phyloP scores from a whole-genome alignment of 1,140 invertebrate genomes.

The Cherax quadricarinatus region DNA sequence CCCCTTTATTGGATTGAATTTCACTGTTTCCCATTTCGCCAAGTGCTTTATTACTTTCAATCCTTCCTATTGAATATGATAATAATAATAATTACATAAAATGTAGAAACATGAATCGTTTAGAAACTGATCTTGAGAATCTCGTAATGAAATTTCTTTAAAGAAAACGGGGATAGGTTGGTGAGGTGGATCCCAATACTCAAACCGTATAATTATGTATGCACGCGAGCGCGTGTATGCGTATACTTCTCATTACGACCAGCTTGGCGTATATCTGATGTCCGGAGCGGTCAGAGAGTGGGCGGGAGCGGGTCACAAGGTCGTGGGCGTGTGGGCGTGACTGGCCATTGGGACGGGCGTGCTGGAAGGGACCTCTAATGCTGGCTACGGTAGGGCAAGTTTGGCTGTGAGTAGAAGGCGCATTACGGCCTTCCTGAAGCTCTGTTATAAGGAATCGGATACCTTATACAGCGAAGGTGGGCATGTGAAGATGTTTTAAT shows the following conservation, averaged over 20 bases:
- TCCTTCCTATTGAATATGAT: no score
- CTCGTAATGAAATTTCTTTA: no score
- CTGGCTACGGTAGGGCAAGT: neutral
- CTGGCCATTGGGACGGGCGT: slow-evolving; percentile 23
- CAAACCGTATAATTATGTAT: neutral
- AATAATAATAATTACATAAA: no score
- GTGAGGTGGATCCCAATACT: no score
- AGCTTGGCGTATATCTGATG: slow-evolving; percentile 42
- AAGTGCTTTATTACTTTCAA: no score
- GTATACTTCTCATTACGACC: slow-evolving; percentile 34
- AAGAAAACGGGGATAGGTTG: neutral
- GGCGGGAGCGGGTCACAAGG: slow-evolving; percentile 41
- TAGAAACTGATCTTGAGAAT: no score
- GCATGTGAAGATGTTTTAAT: no score
- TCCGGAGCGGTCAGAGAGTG: neutral
- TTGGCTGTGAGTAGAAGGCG: neutral
- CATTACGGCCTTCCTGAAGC: neutral
- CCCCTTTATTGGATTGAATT: no score
- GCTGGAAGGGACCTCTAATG: neutral
- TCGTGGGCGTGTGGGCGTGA: slow-evolving; percentile 56
- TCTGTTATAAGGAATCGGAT: neutral
- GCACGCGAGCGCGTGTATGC: neutral
- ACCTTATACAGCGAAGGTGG: neutral
- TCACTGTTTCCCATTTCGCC: no score
- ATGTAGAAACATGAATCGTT: no score